Base-by-base conservation (phyloP, 2,888 invertebrate species). In the Hedychridium roseum region DNA sequence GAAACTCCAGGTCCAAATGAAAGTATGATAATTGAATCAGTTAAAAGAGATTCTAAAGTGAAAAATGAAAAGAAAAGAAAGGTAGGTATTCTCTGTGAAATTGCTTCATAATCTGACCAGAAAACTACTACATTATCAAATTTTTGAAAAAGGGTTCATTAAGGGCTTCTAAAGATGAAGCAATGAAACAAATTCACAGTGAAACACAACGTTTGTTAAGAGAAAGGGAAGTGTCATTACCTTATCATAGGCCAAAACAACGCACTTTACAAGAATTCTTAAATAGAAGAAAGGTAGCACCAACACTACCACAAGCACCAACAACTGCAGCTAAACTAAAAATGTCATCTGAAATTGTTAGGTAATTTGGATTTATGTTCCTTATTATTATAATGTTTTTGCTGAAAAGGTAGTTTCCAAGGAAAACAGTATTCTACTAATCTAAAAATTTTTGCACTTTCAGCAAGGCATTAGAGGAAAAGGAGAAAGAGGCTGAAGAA, bases 181-280 rank as follows among this genome's bases (percentile, higher is more conserved):
- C 88, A 49, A 86, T 88, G 82, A 85, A 86, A 62, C 85, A 89
- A 66, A 90, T 94, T 54, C 88, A 88, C 70, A 91, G 92, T 75
- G 93, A 92, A 78, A 89, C 90, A 0, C 93, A 94, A 76, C 82
- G 93, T 43, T 83, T 92, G 80, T 74, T 91, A 6, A 82, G 95
- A 59, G 91, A 94, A 74, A 86, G 87, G 12, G 81, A 85, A 48
- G 82, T 94, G 6, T 86, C 87, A 28, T 80, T 96, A 26, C 95
- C 95, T 0, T 95, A 95, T 75, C 94, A 95, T 73, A 86, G 86
- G 69, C 93, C 95, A 1, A 91, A 90, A 69, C 88, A 89, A 27
- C 83, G 89, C 43, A 86, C 88, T 0, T 79, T 95, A 0, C 86
- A 90, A 71, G 94, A 94, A 68, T 94, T 95, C 66, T 82, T 92